Percentiles rank a stretch among this genome's conserved stretches.
These are phyloP conservation scores for Ruditapes philippinarum DNA, from an alignment of 1,140 invertebrate species.

Conservation along the genomic window DNA sequence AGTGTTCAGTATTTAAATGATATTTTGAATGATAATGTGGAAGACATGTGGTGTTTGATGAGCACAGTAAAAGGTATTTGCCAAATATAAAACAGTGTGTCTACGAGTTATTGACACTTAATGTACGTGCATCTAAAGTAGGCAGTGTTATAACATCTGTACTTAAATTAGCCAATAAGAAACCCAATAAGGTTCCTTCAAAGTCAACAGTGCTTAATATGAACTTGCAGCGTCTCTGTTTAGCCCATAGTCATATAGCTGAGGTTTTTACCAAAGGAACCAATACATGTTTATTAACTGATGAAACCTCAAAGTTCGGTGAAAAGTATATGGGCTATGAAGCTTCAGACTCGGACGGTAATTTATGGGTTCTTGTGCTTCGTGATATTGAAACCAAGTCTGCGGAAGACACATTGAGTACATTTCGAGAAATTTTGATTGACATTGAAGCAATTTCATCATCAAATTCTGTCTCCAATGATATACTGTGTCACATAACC, in stretches of 20 bases:
- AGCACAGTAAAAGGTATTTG: background rate
- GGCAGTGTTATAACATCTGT: slow-evolving; percentile 26
- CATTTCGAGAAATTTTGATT: slow-evolving; percentile 24
- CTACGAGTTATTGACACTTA: slow-evolving; percentile 14
- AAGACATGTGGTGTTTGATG: slow-evolving; percentile 1
- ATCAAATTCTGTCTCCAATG: background rate
- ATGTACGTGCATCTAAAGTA: slow-evolving; percentile 53
- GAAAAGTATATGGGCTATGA: slow-evolving; percentile 43
- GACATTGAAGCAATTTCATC: slow-evolving; percentile 6
- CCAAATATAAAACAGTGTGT: slow-evolving; percentile 24
- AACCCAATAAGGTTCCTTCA: slow-evolving; percentile 15
- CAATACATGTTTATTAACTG: slow-evolving; percentile 43
- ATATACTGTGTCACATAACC: slow-evolving; percentile 24
- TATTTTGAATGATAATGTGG: slow-evolving; percentile 21
- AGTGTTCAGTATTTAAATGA: slow-evolving; percentile 39
- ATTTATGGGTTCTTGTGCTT: slow-evolving; percentile 31
- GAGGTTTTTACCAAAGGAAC: slow-evolving; percentile 13
- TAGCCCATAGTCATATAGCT: slow-evolving; percentile 7
- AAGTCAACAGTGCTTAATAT: slow-evolving; percentile 33
- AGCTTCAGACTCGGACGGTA: slow-evolving; percentile 24
- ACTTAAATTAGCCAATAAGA: slow-evolving; percentile 25
- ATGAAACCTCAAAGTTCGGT: slow-evolving; percentile 45
- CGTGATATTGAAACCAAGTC: slow-evolving; percentile 34
- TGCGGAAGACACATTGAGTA: slow-evolving; percentile 11
- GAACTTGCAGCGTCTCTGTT: slow-evolving; percentile 33